phyloP scores from a whole-genome alignment of 2,113 vertebrate species.

The Opisthocomus hoazin region DNA sequence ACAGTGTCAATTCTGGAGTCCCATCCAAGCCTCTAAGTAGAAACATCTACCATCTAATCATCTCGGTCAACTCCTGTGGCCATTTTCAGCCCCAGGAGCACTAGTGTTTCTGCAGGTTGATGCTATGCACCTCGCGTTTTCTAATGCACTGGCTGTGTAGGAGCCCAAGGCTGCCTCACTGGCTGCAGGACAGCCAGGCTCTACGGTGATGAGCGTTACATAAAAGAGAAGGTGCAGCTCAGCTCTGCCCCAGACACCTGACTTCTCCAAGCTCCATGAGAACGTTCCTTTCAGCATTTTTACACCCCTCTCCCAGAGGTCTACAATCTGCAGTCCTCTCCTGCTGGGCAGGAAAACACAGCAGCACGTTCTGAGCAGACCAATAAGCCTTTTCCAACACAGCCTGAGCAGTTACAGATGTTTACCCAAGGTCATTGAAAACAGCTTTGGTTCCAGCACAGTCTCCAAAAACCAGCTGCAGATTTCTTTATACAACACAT shows the following conservation, averaged over 20 bases:
- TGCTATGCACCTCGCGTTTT: rapidly evolving
- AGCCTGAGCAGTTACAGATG: neutral
- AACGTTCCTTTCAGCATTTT: neutral
- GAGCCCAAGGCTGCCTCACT: neutral
- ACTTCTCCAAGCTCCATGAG: neutral
- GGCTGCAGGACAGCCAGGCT: neutral
- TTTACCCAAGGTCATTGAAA: neutral
- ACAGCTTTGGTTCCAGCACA: neutral
- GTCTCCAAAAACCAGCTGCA: neutral
- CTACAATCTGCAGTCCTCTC: neutral
- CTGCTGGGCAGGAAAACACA: neutral
- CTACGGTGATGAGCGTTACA: neutral
- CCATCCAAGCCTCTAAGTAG: neutral
- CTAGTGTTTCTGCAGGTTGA: neutral
- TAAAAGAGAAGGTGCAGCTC: neutral
- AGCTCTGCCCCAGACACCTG: neutral
- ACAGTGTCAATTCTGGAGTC: neutral
- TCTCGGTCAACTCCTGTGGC: neutral
- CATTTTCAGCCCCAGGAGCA: neutral
- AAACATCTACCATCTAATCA: neutral
- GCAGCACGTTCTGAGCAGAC: neutral
- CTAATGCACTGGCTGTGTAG: neutral
- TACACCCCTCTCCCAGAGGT: neutral
- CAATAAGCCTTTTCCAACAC: neutral
- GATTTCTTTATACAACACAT: neutral